Base-by-base conservation (phyloP, 1,140 invertebrate species). In the Neocloeon triangulifer region DNA sequence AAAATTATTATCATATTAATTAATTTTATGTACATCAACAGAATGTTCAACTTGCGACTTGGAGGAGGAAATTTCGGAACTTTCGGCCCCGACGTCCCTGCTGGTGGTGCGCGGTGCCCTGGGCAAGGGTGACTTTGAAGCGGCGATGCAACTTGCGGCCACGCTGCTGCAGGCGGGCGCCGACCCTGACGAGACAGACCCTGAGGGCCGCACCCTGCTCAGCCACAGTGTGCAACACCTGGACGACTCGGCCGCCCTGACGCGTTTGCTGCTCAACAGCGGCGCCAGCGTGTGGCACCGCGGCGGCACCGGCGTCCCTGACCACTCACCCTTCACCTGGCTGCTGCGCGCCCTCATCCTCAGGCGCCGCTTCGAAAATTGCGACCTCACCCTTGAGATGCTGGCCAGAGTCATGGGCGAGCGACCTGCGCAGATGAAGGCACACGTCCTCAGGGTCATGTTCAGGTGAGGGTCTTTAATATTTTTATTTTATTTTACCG, bases 211-310 rank as follows among this genome's bases (percentile, higher is more conserved):
- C 5, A 49, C 42, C 4, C 35, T 51, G 7, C 39, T 52, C 10
- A 46, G 45, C 4, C 50, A 52, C 33, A 47, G 45, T 27, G 42
- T 52, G 10, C 35, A 42, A n/a, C 37, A 47, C 37, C 37, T 51
- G 35, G 50, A 52, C 29, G 41, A 46, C 12, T 41, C 41, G 21
- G 32, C 48, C 10, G 39, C 43, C 12, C 39, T 51, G 6, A 50
- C 49, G 1, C 37, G 47, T 12, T 35, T 49, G 7, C 39, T 52
- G 1, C 34, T 52, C n/a, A 51, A 51, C 34, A 33, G 38, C 13
- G 50, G 50, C 1, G 47, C 50, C 2, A 41, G 40, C 2, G 46
- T 49, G 7, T 52, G 50, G 50, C 37, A 38, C 23, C 32, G 33
- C 7, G 39, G 35, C 18, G 35, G 38, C 19, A 32, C 37, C 19